Percentiles rank a stretch among this genome's conserved stretches.
These are phyloP conservation scores for Volucella bombylans DNA, from an alignment of 2,888 invertebrate species.

Conservation along the genomic window DNA sequence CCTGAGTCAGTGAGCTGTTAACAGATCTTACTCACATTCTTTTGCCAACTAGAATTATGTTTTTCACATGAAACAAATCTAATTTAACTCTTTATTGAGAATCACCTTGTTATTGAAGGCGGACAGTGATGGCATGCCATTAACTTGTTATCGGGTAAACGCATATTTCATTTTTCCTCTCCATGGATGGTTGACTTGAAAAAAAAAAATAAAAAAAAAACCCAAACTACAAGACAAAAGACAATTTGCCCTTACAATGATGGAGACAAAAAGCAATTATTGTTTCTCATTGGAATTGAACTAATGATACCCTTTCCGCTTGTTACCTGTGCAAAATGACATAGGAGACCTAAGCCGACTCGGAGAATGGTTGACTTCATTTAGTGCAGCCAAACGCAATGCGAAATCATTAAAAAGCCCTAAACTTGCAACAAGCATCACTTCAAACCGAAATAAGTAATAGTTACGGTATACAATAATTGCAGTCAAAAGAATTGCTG, in stretches of 20 bases:
- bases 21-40: too few species aligned
- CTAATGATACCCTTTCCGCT: conserved; percentile 71
- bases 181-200: conserved; percentile 53
- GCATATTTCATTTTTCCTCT: conserved; percentile 53
- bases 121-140: conserved; percentile 51
- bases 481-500: too few species aligned
- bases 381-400: neutral
- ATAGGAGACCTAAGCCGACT: conserved; percentile 20
- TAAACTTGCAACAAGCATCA: too few species aligned
- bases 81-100: too few species aligned
- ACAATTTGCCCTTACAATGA: neutral
- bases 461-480: too few species aligned
- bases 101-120: conserved; percentile 7
- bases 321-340: conserved; percentile 69
- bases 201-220: neutral
- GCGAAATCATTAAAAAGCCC: too few species aligned
- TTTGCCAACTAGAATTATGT: too few species aligned
- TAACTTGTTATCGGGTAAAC: conserved; percentile 70
- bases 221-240: neutral
- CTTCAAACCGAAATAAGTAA: too few species aligned
- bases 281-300: conserved; percentile 50
- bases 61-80: too few species aligned
- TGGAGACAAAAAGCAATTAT: conserved; percentile 64
- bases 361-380: conserved; percentile 18
- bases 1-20: too few species aligned